A percentile compares a stretch with the other conserved stretches of the same genome.
These are phyloP conservation scores for Anguilla pacifica DNA, from an alignment of 2,797 vertebrate genomes.

Conservation along the genomic window DNA sequence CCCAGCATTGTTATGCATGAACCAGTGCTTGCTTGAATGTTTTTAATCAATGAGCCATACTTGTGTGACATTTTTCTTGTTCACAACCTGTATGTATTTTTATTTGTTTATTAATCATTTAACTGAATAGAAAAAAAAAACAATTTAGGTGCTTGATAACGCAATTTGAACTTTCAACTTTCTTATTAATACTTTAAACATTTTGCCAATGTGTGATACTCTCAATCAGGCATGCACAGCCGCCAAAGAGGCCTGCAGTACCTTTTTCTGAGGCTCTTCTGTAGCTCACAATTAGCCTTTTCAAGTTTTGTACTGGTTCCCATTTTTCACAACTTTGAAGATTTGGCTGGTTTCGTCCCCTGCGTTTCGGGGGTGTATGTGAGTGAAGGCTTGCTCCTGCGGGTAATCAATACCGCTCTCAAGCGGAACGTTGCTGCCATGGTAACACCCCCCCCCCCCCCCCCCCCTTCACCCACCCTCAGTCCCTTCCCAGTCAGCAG, in stretches of 20 bases:
- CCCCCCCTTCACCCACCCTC: conserved; percentile 40
- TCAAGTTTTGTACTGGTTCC: conserved; percentile 5
- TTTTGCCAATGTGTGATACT: background rate
- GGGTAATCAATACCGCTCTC: conserved; percentile 67
- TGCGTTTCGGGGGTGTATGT: conserved; percentile 53
- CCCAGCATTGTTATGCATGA: no score
- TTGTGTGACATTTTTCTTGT: background rate
- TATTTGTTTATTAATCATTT: background rate
- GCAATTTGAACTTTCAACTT: background rate
- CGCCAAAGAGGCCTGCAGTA: background rate
- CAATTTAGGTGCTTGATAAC: background rate
- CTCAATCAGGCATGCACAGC: background rate
- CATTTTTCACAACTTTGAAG: conserved; percentile 24
- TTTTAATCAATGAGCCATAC: background rate
- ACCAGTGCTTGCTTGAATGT: background rate
- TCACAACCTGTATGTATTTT: background rate
- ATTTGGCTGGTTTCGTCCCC: conserved; percentile 32
- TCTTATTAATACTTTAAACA: background rate
- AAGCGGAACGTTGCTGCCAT: conserved; percentile 65
- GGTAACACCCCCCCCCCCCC: conserved; percentile 50
- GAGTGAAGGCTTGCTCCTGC: conserved; percentile 57
- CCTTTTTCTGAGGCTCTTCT: background rate
- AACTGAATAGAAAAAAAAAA: background rate
- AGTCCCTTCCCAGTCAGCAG: conserved; percentile 49
- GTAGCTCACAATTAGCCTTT: background rate